Evolutionary conservation across 2,113 vertebrate species (phyloP), one percentile per base, ranked within the genome.

Genomic region (Thymallus thymallus): DNA sequence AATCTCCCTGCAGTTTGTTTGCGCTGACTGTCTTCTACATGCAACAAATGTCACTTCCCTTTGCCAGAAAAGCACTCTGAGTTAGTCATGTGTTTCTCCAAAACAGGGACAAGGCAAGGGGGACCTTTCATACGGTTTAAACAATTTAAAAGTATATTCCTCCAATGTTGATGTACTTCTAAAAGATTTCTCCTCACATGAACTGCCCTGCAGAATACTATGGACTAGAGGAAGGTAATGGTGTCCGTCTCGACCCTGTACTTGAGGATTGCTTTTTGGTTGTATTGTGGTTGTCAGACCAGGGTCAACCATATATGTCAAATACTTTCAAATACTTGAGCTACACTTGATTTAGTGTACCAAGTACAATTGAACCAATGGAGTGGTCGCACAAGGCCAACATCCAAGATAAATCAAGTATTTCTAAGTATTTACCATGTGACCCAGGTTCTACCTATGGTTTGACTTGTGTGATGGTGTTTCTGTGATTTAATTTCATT

Each of bases 171-270:
- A 30, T 29, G 51, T 32, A 23, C 16, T 51, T 69, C 80, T 90
- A 83, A 91, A 86, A 81, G 80, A 80, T 96, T 93, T 96, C 94
- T 95, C 93, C 91, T 92, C 84, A 91, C 82, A 80, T 85, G 93
- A 95, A 97, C 91, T 91, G 94, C 95, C 93, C 92, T 91, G 88
- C 95, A 99, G 98, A 98, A 93, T 97, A 96, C 96, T 98, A 96
- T 97, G 97, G 98, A 97, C 95, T 98, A 97, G 96, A 98, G 90
- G 96, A 98, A 99, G 98, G 98, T 99, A 99, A 99, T 92, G 87
- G 94, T 68, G n/a, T 56, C 18, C 51, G 10, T 56, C 18, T 56
- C 51, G 1, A 20, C 13, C 26, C 65, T 22, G 65, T 14, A 26
- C 30, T 22, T 41, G 18, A 14, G n/a, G 30, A 35, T 10, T 41